Conservation (phyloP, 2,888 invertebrate genomes). For the Sycophila texana region DNA sequence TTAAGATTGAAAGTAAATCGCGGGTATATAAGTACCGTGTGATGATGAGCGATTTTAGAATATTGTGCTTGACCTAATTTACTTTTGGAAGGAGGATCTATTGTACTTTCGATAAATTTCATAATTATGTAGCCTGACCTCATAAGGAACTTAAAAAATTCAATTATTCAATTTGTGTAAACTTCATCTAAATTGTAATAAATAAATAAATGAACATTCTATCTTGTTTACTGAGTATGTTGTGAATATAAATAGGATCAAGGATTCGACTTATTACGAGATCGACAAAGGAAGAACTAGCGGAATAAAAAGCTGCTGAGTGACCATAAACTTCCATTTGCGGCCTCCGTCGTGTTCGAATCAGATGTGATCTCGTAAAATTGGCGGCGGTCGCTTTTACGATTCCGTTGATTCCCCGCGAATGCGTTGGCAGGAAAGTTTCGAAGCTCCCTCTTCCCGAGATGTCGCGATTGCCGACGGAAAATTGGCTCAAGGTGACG, state of each 20-base stretch:
- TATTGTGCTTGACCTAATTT: no score
- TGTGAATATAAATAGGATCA: no score
- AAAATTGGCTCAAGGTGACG: no score
- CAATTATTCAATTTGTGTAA: background rate
- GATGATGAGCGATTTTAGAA: background rate
- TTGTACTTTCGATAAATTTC: background rate
- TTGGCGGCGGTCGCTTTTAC: slow-evolving; percentile 49
- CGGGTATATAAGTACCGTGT: background rate
- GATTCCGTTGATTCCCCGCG: slow-evolving; percentile 39
- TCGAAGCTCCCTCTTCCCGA: background rate
- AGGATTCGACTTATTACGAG: slow-evolving; percentile 30
- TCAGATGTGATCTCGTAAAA: slow-evolving; percentile 59
- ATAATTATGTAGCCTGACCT: no score
- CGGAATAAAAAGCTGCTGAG: slow-evolving; percentile 30
- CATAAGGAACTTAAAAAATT: no score
- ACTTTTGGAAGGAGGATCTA: no score
- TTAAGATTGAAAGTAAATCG: background rate
- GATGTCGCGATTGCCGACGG: background rate
- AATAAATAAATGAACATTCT: background rate
- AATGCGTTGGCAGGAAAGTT: slow-evolving; percentile 30
- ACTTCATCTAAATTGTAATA: background rate
- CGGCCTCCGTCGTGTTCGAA: slow-evolving; percentile 51
- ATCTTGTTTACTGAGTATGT: no score
- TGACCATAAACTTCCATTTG: slow-evolving; percentile 53
- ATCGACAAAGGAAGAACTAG: slow-evolving; percentile 46